A percentile compares a stretch with the other conserved stretches of the same genome.
Evolutionary conservation across 2,113 vertebrate species (phyloP).

Genomic region (Ophthalmolycus amberensis): DNA sequence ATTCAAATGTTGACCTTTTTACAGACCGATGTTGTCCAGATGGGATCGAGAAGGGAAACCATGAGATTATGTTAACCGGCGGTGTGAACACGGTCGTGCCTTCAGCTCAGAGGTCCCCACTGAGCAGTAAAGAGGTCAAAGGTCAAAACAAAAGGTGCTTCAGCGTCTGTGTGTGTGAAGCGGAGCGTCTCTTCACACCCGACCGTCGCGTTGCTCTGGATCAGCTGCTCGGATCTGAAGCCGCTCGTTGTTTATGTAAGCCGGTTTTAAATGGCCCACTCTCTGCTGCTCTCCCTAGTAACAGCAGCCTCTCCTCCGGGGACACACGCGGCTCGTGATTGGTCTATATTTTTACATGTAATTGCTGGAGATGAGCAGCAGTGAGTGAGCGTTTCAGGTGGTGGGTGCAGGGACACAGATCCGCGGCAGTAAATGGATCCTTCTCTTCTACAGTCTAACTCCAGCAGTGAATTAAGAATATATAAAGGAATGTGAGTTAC

Average conservation of each 20-base stretch:
- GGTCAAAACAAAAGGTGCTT: conserved; percentile 22
- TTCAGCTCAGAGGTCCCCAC: conserved; percentile 13
- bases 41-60: no score
- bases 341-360: conserved; percentile 85
- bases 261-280: conserved; percentile 44
- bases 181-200: neutral
- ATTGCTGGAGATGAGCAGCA: conserved; percentile 80
- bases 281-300: conserved; percentile 77
- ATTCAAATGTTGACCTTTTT: no score
- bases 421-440: conserved; percentile 65
- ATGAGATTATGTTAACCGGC: no score
- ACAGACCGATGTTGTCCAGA: no score
- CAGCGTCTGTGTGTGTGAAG: no score
- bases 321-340: conserved; percentile 66
- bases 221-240: conserved; percentile 60
- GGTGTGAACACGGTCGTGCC: neutral
- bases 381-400: conserved; percentile 76
- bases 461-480: neutral
- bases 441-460: conserved; percentile 28
- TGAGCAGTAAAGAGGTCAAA: conserved; percentile 24
- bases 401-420: conserved; percentile 69
- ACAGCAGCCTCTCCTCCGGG: conserved; percentile 72
- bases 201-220: conserved; percentile 34
- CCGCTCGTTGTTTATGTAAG: conserved; percentile 62
- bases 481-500: no score